Evolutionary conservation across 2,113 vertebrate species (phyloP), one percentile per base, ranked within the genome.

Genomic region (Silurus asotus): DNA sequence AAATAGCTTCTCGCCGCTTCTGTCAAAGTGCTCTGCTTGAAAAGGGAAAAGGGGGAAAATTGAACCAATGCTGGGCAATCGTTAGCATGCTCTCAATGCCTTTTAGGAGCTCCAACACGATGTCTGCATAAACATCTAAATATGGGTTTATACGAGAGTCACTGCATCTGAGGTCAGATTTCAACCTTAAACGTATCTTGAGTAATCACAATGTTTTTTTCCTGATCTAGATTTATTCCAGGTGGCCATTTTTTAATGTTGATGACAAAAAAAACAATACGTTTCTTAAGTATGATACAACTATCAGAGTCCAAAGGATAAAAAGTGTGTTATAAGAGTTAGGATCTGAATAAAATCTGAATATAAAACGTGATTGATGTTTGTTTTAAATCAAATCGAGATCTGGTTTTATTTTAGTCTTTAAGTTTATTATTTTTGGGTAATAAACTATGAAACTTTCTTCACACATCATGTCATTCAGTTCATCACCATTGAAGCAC

Each of bases 1-100:
- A 86, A 87, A 89, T 78, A 84, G 74, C 81, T 88, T 90, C 89
- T 84, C 56, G 45, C 87, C 83, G 67, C 86, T 80, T 49, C 74
- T 83, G 64, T 83, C 84, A 85, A 92, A 90, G 82, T 83, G 85
- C 88, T 69, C 85, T 77, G 86, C 79, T 87, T 89, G 55, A 86
- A 88, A 76, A 88, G 84, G 37, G 80, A 79, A 86, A 87, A 70
- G 80, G 76, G 53, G 82, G 84, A 89, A 51, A 90, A 88, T 81
- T 81, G 67, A 91, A 91, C 92, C 89, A 90, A 89, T 91, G 86
- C 82, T 86, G 79, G 55, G 85, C 37, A 14, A 84, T 87, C 82
- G 79, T 90, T 92, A 88, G 88, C 82, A 87, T 86, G 88, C 49
- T 65, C 37, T 80, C 28, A 62, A 59, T 20, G 78, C 17, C 15